A percentile compares a stretch with the other conserved stretches of the same genome.
Conservation (phyloP, 2,113 vertebrate genomes). For the Melanerpes formicivorus region DNA sequence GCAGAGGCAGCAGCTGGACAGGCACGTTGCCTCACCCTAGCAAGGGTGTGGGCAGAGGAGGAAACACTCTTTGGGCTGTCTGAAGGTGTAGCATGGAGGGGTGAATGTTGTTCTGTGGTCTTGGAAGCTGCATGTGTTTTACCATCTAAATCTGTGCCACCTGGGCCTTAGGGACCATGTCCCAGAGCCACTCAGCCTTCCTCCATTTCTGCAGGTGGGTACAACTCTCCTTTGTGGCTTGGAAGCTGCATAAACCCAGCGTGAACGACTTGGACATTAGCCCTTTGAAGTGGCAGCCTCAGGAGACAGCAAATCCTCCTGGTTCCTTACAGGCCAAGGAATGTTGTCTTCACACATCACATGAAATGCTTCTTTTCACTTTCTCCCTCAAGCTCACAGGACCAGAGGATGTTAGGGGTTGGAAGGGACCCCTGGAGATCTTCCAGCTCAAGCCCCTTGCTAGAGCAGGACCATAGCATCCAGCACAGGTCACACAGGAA, state of each 20-base stretch:
- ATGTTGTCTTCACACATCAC: background rate
- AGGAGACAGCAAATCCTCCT: background rate
- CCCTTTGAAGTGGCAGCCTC: background rate
- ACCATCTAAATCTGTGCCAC: background rate
- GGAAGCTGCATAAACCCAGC: background rate
- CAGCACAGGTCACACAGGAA: no score
- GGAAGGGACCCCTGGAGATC: no score
- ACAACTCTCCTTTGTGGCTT: background rate
- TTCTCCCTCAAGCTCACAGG: accelerated
- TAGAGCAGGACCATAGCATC: no score
- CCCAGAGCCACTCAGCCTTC: background rate
- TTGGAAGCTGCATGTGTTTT: background rate
- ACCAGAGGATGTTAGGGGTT: no score
- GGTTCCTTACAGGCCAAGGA: background rate
- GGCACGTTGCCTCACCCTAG: accelerated
- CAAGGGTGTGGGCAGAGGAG: accelerated
- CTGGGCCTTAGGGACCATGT: accelerated
- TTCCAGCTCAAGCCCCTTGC: no score
- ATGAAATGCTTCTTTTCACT: background rate
- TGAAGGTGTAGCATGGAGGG: background rate
- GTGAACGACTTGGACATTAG: background rate
- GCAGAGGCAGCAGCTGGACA: background rate
- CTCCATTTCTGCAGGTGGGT: background rate
- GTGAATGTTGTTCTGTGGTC: background rate
- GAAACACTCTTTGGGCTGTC: background rate